Base-by-base conservation (phyloP, 2,113 vertebrate species). In the Delphinapterus leucas region DNA sequence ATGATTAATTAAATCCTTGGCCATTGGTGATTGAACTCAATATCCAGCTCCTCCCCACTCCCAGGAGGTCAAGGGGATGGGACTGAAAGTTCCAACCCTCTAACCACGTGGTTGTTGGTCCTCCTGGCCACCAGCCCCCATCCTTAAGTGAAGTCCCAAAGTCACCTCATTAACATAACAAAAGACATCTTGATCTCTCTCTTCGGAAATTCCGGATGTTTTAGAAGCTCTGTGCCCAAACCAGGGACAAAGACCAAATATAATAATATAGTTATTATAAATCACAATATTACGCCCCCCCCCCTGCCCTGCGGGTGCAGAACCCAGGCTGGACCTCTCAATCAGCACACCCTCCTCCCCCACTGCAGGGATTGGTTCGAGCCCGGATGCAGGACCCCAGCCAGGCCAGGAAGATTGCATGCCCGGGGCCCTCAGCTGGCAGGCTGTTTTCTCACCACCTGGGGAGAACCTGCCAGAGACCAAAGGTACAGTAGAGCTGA, bases 311-410 rank as follows among this genome's bases (percentile, higher is more conserved):
- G 6, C 23, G 23, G 13, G 1, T 18, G 1, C 1, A 20, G 68
- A 73, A 36, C 38, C 18, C 36, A 26, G 14, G 14, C 63, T 17
- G 8, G 53, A 71, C 9, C 25, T 5, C 28, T 55, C n/a, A 2
- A 3, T 36, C 28, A 36, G 14, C 63, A 25, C 31, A 55, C 31
- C 33, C 17, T 23, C 9, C 6, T 26, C 70, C 6, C 2, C 1
- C 14, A 73, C 2, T 8, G 1, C 12, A 53, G 47, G 55, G 61
- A 5, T 31, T 20, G 77, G 25, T 26, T 60, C 25, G 11, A 53
- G n/a, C 6, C 14, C 0, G n/a, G 33, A 11, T 6, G 2, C 3
- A 4, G 21, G 36, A 7, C 15, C 6, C 28, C 33, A 53, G 55
- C 28, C 38, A 20, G 28, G 38, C 25, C n/a, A 4, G 8, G 15